Evolutionary conservation across 2,888 invertebrate genomes (phyloP).

Genomic region (Linnaemya vulpina): DNA sequence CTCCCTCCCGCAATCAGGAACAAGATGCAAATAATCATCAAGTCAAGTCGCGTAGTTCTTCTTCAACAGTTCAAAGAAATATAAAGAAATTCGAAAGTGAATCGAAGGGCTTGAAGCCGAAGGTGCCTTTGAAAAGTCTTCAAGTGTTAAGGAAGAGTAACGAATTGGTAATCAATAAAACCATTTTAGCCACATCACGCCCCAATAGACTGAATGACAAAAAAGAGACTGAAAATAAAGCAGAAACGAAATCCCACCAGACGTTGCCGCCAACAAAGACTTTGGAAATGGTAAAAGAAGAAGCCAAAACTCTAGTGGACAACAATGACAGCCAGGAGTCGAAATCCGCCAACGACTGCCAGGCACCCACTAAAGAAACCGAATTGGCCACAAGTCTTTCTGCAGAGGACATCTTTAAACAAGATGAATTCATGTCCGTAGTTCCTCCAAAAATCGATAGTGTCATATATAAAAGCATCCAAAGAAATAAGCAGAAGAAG

Average conservation of each 20-base stretch:
- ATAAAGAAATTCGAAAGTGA: constrained; percentile 79
- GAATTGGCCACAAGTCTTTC: not conserved
- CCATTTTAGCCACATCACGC: constrained; percentile 21
- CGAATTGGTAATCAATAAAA: constrained; percentile 74
- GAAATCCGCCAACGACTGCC: not conserved
- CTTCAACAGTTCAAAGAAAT: constrained; percentile 79
- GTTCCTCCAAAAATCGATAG: constrained; percentile 42
- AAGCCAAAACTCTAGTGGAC: constrained; percentile 75
- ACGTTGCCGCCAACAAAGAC: constrained; percentile 39
- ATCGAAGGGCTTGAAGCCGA: constrained; percentile 75
- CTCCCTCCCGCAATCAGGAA: constrained; percentile 42
- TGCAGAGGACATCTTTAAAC: not conserved
- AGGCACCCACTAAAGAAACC: not conserved
- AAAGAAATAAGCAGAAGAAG: constrained; percentile 27
- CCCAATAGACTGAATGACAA: constrained; percentile 40
- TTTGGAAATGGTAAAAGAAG: constrained; percentile 75
- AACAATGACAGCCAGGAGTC: not conserved
- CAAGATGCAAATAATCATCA: constrained; percentile 55
- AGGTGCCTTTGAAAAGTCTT: constrained; percentile 79
- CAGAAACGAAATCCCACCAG: constrained; percentile 57
- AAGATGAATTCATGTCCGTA: constrained; percentile 7
- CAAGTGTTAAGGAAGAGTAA: constrained; percentile 80
- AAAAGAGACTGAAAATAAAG: constrained; percentile 54
- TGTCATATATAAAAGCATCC: constrained; percentile 47
- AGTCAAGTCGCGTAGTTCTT: constrained; percentile 35